Percentiles rank a stretch among this genome's conserved stretches.
phyloP scores from a whole-genome alignment of 2,113 vertebrate species.

The Colossoma macropomum region DNA sequence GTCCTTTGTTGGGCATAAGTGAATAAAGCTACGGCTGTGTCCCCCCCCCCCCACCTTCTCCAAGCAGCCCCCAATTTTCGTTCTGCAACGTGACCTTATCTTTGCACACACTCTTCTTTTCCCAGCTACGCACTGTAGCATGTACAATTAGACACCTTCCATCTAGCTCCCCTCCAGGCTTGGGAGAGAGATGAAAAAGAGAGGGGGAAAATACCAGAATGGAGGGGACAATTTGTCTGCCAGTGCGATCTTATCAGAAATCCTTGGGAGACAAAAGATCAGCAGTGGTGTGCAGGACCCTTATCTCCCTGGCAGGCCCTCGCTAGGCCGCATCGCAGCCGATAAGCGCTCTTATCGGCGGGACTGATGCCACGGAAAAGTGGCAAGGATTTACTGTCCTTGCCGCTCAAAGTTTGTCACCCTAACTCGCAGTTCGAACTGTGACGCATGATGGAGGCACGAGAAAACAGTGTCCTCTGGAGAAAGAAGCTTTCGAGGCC shows the following conservation, averaged over 20 bases:
- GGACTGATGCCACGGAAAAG: conserved; percentile 60
- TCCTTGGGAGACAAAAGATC: conserved; percentile 69
- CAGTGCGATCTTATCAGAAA: conserved; percentile 71
- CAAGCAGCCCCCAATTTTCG: neutral
- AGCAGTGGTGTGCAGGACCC: conserved; percentile 65
- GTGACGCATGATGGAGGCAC: conserved; percentile 44
- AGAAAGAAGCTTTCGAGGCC: conserved; percentile 50
- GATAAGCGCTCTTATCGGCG: conserved; percentile 69
- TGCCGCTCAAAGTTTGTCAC: conserved; percentile 62
- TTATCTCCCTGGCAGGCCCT: conserved; percentile 72
- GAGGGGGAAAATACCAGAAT: conserved; percentile 45
- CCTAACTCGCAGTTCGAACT: conserved; percentile 46
- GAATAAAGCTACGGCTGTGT: conserved; percentile 29
- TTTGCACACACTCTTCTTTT: conserved; percentile 51
- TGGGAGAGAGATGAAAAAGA: conserved; percentile 44
- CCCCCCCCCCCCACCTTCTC: neutral
- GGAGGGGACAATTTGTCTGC: conserved; percentile 62
- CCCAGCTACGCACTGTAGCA: conserved; percentile 49
- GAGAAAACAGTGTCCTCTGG: conserved; percentile 25
- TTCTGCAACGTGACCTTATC: conserved; percentile 57
- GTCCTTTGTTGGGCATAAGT: conserved; percentile 36
- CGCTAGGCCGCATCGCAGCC: conserved; percentile 53
- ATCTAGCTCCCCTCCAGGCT: conserved; percentile 49
- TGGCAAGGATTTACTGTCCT: conserved; percentile 65
- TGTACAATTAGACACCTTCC: conserved; percentile 61